These are phyloP conservation scores for Amblyopsis rosae DNA, from an alignment of 2,113 vertebrate genomes.

Conservation along the genomic window DNA sequence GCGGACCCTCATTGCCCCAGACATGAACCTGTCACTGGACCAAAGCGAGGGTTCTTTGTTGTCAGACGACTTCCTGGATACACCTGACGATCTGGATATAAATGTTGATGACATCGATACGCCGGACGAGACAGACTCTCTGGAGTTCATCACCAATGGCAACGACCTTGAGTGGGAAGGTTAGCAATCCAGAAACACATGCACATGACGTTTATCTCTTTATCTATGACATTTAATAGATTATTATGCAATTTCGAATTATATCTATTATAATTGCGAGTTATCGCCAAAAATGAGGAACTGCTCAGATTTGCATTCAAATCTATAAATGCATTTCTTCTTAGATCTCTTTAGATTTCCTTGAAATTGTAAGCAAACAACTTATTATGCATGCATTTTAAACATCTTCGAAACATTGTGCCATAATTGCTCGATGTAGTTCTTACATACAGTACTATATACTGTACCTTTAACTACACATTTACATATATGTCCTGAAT, in stretches of 20 bases:
- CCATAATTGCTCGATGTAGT: neutral
- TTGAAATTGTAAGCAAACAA: too few relatives aligned
- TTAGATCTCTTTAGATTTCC: too few relatives aligned
- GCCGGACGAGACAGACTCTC: constrained; percentile 93
- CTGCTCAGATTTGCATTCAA: too few relatives aligned
- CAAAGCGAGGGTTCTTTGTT: constrained; percentile 94
- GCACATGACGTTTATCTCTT: neutral
- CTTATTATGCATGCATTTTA: neutral
- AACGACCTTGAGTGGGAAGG: constrained; percentile 98
- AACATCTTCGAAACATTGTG: neutral
- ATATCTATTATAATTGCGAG: too few relatives aligned
- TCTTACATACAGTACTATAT: neutral
- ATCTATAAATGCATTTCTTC: too few relatives aligned
- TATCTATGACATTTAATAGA: neutral
- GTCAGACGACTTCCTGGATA: constrained; percentile 94
- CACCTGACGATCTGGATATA: constrained; percentile 94
- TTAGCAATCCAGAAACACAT: constrained; percentile 57
- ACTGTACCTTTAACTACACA: neutral
- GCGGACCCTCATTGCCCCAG: constrained; percentile 89
- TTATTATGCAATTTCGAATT: too few relatives aligned
- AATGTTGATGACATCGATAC: constrained; percentile 97
- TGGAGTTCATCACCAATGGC: constrained; percentile 92
- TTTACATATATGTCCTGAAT: neutral
- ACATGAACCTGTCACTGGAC: constrained; percentile 97
- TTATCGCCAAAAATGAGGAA: too few relatives aligned